Percentiles rank a stretch among this genome's conserved stretches.
phyloP scores from a whole-genome alignment of 2,797 vertebrate species.

The Hypotaenidia philippensis region DNA sequence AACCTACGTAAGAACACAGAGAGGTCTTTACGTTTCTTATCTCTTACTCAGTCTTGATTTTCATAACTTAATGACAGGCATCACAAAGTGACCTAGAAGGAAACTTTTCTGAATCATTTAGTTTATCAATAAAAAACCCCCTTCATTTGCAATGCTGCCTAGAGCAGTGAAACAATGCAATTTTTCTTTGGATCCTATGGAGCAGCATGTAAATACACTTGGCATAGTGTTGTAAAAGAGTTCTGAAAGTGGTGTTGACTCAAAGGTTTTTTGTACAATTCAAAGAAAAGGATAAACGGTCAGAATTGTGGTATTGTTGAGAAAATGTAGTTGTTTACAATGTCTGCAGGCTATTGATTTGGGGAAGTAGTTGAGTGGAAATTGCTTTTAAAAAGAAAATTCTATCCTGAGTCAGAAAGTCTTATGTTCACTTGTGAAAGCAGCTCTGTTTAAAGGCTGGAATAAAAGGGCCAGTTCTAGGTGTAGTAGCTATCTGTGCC shows the following conservation, averaged over 20 bases:
- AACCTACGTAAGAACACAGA: background rate
- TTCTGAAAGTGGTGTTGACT: conserved; percentile 6
- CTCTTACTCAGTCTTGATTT: background rate
- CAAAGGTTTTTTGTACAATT: background rate
- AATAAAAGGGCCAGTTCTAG: background rate
- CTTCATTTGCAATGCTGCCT: background rate
- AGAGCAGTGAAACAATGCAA: background rate
- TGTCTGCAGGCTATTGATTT: conserved; percentile 21
- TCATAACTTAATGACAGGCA: background rate
- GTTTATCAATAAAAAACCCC: background rate
- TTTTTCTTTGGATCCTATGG: conserved; percentile 4
- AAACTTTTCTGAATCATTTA: conserved; percentile 11
- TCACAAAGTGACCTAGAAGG: background rate
- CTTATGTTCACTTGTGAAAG: conserved; percentile 28
- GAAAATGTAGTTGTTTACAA: conserved; percentile 1
- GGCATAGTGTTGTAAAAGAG: background rate
- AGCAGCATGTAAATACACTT: background rate
- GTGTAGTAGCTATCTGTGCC: background rate
- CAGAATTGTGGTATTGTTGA: background rate
- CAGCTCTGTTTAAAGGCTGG: conserved; percentile 19
- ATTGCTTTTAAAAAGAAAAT: background rate
- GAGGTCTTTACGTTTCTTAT: background rate
- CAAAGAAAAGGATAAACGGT: background rate
- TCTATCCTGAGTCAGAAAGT: background rate
- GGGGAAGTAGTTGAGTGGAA: conserved; percentile 4